phyloP scores from a whole-genome alignment of 2,797 vertebrate genomes.

The Gymnodraco acuticeps region DNA sequence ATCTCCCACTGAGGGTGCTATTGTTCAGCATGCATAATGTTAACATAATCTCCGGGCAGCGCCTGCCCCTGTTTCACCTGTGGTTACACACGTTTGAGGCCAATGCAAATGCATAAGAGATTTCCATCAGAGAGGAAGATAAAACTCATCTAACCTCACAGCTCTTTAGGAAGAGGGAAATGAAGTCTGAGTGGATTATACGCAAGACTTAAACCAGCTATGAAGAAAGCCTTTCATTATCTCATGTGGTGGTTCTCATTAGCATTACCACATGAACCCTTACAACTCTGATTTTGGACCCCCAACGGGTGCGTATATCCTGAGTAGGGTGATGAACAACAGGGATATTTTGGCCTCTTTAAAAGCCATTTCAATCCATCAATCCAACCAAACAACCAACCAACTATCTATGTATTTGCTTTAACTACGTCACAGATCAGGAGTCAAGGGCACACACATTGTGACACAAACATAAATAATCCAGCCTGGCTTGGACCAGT shows the following conservation, averaged over 20 bases:
- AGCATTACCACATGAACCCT: constrained; percentile 10
- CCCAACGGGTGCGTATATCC: neutral
- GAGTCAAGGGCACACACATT: neutral
- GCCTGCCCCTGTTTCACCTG: constrained; percentile 45
- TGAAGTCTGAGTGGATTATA: constrained; percentile 38
- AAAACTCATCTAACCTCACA: neutral
- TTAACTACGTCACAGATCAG: neutral
- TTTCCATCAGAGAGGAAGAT: constrained; percentile 12
- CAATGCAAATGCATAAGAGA: constrained; percentile 1
- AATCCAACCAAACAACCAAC: too few relatives aligned
- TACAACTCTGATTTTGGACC: constrained; percentile 14
- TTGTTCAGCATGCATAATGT: constrained; percentile 60
- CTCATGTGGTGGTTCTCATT: constrained; percentile 3
- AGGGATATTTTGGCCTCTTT: constrained; percentile 5
- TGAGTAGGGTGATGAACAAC: neutral
- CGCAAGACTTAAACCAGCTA: constrained; percentile 1
- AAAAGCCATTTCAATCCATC: neutral
- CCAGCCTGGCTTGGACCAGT: constrained; percentile 16
- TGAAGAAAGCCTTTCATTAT: neutral
- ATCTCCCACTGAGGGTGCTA: constrained; percentile 49
- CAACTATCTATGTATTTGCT: neutral
- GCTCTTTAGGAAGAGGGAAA: constrained; percentile 9
- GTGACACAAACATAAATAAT: constrained; percentile 31
- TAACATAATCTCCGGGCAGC: constrained; percentile 68
- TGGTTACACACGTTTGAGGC: constrained; percentile 30